These are phyloP conservation scores for Apis cerana DNA, from an alignment of 1,140 invertebrate species.

Conservation along the genomic window DNA sequence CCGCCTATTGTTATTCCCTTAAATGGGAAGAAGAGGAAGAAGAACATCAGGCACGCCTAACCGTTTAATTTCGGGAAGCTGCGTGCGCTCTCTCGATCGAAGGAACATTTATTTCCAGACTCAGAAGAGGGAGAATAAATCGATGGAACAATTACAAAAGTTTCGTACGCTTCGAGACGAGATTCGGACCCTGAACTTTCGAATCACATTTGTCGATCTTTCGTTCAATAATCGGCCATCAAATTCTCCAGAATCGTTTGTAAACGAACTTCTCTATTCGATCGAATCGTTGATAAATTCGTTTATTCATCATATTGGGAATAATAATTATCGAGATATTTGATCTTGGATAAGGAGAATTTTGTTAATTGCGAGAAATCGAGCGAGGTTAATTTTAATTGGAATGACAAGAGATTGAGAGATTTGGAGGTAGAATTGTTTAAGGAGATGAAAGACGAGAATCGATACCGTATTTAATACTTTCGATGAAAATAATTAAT, in stretches of 20 bases:
- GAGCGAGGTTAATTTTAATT: conserved; percentile 18
- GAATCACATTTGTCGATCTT: not conserved
- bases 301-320: not conserved
- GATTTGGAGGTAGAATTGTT: not conserved
- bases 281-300: not conserved
- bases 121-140: conserved; percentile 23
- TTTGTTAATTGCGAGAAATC: conserved; percentile 9
- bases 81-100: conserved; percentile 51
- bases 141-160: conserved; percentile 74
- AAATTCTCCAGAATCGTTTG: not conserved
- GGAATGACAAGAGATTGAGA: not conserved
- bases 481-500: not conserved
- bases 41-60: conserved; percentile 57
- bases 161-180: conserved; percentile 63
- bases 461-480: not conserved
- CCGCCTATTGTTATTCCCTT: conserved; percentile 24
- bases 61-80: conserved; percentile 67
- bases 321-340: not conserved
- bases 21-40: conserved; percentile 21
- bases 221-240: conserved; percentile 21
- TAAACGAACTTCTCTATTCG: not conserved
- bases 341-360: not conserved
- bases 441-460: not conserved
- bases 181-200: conserved; percentile 8
- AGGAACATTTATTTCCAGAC: conserved; percentile 63